Evolutionary conservation across 2,113 vertebrate species (phyloP), one percentile per base, ranked within the genome.

Genomic region (Myodes glareolus): DNA sequence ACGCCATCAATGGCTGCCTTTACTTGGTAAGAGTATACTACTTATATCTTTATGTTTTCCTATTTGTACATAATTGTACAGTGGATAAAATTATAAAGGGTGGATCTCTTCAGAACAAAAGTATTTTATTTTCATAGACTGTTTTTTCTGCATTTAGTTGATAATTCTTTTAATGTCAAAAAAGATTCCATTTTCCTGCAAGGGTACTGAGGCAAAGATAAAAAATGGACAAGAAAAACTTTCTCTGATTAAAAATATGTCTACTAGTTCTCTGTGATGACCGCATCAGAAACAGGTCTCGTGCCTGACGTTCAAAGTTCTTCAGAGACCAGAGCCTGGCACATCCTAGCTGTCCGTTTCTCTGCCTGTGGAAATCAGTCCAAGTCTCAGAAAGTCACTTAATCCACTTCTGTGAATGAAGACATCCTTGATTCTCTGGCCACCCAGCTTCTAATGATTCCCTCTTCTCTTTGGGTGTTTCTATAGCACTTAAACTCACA

Each of bases 61-160:
- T 91, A 87, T 75, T 86, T 93, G 21, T 52, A 77, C 42, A 45
- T 68, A 87, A 86, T 67, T 92, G 17, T 95, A 39, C 52, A 88
- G 82, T 50, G 36, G 45, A 42, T 27, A 55, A 33, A 7, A 55
- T 88, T 97, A 91, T 29, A 50, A 90, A 92, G 68, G 45, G 55
- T 55, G 86, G 95, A 50, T 45, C 73, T 91, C 80, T 31, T 77
- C 70, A n/a, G n/a, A 93, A 92, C 2, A 45, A 19, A 29, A 94
- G 91, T 67, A 36, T 72, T 70, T 95, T 91, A 95, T 42, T 97
- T 96, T 63, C 52, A 63, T 76, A 96, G n/a, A 94, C 94, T 95
- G 19, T 50, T 39, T 68, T 63, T 88, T 73, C 29, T 80, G 16
- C 21, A 68, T 93, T 94, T 87, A 87, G 36, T 27, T 90, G 58